These are phyloP conservation scores for Apomyelois bistriatella DNA, from an alignment of 2,888 invertebrate species.

Conservation along the genomic window DNA sequence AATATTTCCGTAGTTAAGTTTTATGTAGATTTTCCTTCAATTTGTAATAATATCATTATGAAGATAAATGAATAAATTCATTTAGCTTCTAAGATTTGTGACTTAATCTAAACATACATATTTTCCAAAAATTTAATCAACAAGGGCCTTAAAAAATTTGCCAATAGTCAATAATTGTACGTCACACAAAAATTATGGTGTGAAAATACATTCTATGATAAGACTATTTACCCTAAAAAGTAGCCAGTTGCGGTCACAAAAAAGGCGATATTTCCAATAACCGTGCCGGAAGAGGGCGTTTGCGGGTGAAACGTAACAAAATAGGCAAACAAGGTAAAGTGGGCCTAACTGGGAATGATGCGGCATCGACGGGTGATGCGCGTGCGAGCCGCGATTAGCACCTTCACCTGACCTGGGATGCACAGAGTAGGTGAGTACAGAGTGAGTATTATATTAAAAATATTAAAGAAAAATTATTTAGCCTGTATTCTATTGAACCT, in stretches of 20 bases:
- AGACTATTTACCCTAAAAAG: slow-evolving; percentile 39
- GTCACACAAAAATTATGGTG: too few species aligned
- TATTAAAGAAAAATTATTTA: not conserved
- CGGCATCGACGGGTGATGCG: slow-evolving; percentile 33
- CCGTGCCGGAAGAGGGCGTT: slow-evolving; percentile 68
- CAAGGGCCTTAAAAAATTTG: not conserved
- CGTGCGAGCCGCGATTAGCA: slow-evolving; percentile 64
- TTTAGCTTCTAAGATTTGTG: too few species aligned
- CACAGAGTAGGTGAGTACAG: slow-evolving; percentile 37
- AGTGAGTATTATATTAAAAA: slow-evolving; percentile 17
- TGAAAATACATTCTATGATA: not conserved
- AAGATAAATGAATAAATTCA: too few species aligned
- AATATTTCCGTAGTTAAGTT: too few species aligned
- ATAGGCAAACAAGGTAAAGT: slow-evolving; percentile 68
- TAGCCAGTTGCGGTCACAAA: slow-evolving; percentile 52
- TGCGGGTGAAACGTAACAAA: slow-evolving; percentile 65
- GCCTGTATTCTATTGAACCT: too few species aligned
- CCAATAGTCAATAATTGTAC: too few species aligned
- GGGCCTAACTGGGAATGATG: slow-evolving; percentile 57
- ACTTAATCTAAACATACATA: too few species aligned
- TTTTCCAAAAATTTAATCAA: not conserved
- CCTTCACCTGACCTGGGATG: slow-evolving; percentile 37
- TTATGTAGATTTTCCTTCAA: too few species aligned
- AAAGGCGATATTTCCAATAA: slow-evolving; percentile 68
- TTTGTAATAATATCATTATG: too few species aligned